Base-by-base conservation (phyloP, 2,113 vertebrate genomes). In the Psilopogon haemacephalus region DNA sequence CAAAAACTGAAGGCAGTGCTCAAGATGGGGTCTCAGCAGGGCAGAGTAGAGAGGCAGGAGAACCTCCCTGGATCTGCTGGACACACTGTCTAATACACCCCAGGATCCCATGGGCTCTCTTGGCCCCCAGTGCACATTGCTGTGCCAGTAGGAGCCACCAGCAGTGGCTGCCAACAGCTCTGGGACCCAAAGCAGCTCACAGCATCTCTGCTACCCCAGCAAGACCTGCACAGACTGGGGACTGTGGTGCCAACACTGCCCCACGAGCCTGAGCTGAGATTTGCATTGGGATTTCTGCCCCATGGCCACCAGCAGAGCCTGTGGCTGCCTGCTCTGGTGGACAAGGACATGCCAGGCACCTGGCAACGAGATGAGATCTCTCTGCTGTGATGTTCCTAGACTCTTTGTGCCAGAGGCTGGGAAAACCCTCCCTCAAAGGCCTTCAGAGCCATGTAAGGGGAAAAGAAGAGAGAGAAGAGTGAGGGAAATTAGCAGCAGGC, bases 371-470 rank as follows among this genome's bases (percentile, higher is more conserved):
- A 54, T 52, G 21, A 40, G 58, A 33, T 15, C 38, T 16, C 21
- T 70, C n/a, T n/a, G 44, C 38, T 8, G 1, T 30, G 69, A 74
- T 21, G 12, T 26, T 86, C 48, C 55, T 4, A 0, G 9, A 72
- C 35, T 9, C 26, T 76, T 32, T 32, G 12, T 7, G n/a, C n/a
- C 11, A 11, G 15, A 65, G 17, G 28, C 58, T 75, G 59, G 27
- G 37, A 54, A 75, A 89, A 62, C 20, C 38, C 50, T 87, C 46
- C 55, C 71, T 58, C n/a, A 17, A 48, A 81, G 33, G 32, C 30
- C 27, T 89, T 62, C 87, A 87, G 71, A 65, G 50, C 65, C 84
- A 76, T 35, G 55, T 35, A 94, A 86, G 71, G 91, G 74, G 70
- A 65, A 81, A 90, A 70, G 13, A 46, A 74, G 64, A 74, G 68